A percentile compares a stretch with the other conserved stretches of the same genome.
Evolutionary conservation across 2,888 invertebrate genomes (phyloP).

Genomic region (Caenorhabditis becei): DNA sequence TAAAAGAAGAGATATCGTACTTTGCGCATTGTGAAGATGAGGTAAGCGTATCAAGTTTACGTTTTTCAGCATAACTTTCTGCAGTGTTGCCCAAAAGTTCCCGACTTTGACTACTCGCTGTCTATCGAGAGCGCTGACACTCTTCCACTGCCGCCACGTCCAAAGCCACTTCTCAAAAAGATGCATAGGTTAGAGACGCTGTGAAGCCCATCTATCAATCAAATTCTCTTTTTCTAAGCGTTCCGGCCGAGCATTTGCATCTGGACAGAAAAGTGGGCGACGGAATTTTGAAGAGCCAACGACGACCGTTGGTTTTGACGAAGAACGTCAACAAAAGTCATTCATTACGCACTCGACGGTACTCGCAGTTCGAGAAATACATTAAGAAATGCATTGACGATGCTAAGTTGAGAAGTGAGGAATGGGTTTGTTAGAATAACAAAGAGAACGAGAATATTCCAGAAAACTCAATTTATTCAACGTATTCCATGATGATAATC

Average conservation of each 20-base stretch:
- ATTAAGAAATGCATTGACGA: slow-evolving; percentile 67
- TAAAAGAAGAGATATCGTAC: slow-evolving; percentile 61
- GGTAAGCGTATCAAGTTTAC: slow-evolving; percentile 5
- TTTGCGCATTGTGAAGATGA: slow-evolving; percentile 66
- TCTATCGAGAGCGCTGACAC: slow-evolving; percentile 67
- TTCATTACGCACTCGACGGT: slow-evolving; percentile 53
- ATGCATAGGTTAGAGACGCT: slow-evolving; percentile 64
- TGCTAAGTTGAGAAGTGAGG: slow-evolving; percentile 63
- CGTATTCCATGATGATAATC: slow-evolving; percentile 67
- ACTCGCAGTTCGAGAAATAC: slow-evolving; percentile 70
- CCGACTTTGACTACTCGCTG: slow-evolving; percentile 53
- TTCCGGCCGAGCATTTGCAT: slow-evolving; percentile 70
- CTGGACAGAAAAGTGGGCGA: slow-evolving; percentile 75
- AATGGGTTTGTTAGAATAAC: background rate
- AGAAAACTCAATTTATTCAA: slow-evolving; percentile 64
- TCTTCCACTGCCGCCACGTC: slow-evolving; percentile 56
- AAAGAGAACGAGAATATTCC: background rate
- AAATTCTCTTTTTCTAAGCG: slow-evolving; percentile 47
- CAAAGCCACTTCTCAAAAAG: slow-evolving; percentile 67
- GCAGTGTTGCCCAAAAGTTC: slow-evolving; percentile 59
- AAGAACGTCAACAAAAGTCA: slow-evolving; percentile 60
- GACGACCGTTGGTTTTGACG: slow-evolving; percentile 45
- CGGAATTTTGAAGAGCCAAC: slow-evolving; percentile 70
- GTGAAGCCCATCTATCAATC: slow-evolving; percentile 30
- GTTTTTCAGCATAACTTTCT: background rate